Conservation (phyloP, 2,113 vertebrate genomes). For the Hydrolagus affinis region DNA sequence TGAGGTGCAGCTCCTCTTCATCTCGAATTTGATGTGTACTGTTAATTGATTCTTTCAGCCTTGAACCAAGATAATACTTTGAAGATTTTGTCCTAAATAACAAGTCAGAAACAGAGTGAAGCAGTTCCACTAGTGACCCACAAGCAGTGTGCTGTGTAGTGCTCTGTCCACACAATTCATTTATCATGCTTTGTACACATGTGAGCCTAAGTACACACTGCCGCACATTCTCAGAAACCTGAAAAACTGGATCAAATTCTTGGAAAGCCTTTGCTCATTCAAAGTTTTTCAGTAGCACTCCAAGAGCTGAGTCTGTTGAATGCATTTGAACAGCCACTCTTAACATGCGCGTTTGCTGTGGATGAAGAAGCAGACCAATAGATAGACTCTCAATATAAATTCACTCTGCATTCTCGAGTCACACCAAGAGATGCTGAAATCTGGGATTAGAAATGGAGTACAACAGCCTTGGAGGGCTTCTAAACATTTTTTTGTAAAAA, state of each 20-base stretch:
- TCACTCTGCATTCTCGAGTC: background rate
- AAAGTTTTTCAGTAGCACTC: background rate
- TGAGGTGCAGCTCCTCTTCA: background rate
- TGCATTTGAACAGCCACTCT: background rate
- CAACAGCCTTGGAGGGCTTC: background rate
- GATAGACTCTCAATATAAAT: background rate
- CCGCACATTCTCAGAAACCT: background rate
- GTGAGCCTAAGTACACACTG: background rate
- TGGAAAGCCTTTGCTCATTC: background rate
- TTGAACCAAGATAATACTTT: background rate
- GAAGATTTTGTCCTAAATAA: background rate
- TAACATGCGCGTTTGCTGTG: background rate
- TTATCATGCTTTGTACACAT: background rate
- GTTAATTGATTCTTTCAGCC: background rate
- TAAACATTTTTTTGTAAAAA: background rate
- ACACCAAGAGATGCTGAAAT: background rate
- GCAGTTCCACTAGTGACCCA: background rate
- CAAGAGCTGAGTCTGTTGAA: background rate
- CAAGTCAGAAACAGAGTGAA: background rate
- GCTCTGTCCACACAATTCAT: background rate
- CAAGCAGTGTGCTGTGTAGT: background rate
- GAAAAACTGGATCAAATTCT: background rate
- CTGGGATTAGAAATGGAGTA: background rate
- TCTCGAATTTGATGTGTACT: background rate
- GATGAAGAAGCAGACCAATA: background rate